Evolutionary conservation across 2,888 invertebrate species (phyloP), one percentile per base, ranked within the genome.

Genomic region (Bombyx huttoni): DNA sequence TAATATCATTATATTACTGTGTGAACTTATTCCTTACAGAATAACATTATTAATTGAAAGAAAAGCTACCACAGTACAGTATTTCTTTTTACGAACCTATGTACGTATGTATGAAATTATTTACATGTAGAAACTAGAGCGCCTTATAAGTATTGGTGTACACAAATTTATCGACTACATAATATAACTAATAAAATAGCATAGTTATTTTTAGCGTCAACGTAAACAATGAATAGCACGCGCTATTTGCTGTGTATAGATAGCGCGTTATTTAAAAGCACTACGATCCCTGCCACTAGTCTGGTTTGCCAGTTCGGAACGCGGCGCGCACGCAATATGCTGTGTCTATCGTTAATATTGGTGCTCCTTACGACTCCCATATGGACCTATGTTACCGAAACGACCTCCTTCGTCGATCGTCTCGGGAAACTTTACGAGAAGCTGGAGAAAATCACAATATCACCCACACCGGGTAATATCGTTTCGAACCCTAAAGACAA

Each of bases 391-490:
- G 77, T 83, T 53, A 78, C 84, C 10, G 75, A 78, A 49, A 60
- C 73, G 3, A 79, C 83, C 10, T 70, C 78, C 5, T 68, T 83
- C 56, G 72, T 77, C 3, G 74, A 78, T 49, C 68, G 75, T 34
- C 68, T 81, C 14, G 79, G 80, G 54, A 71, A 70, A 54, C 62
- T 82, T 2, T 81, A 77, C 59, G 73, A 81, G 56, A 85, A 82
- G 56, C 62, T 87, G 0, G 84, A 87, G 55, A 70, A 68, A 45
- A 61, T 85, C 13, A 75, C 74, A 8, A 55, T 71, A 6, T 59
- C 74, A 0, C 74, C 77, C 0, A 10, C 53, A 50, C 50, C 47
- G 51, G 51, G 13, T 64, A 53, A 51, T 70, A 6, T 67, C 55
- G 58, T 2, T 61, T 62, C 13, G 49, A 63, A 49, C 60, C 63